Percentiles rank a stretch among this genome's conserved stretches.
These are phyloP conservation scores for Apolygus lucorum DNA, from an alignment of 1,140 invertebrate genomes.

Conservation along the genomic window DNA sequence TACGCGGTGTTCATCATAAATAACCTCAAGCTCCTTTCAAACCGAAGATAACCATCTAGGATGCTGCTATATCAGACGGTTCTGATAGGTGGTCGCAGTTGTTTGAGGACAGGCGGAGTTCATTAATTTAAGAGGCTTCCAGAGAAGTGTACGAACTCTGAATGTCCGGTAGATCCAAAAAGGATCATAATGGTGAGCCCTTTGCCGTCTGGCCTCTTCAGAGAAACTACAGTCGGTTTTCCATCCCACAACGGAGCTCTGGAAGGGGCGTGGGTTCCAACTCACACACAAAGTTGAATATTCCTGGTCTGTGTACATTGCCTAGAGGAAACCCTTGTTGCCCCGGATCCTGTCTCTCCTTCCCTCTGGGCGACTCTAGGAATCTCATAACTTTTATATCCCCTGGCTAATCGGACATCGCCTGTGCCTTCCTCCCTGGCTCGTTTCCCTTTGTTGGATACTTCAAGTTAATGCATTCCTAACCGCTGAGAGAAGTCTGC, in stretches of 20 bases:
- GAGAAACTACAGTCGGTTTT: too few species aligned
- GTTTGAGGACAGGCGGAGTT: not conserved
- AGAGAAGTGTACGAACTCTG: not conserved
- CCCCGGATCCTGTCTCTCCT: not conserved
- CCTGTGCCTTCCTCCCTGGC: not conserved
- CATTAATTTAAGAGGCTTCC: not conserved
- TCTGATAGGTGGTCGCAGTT: not conserved
- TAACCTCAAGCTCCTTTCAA: not conserved
- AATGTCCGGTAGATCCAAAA: not conserved
- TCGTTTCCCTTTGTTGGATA: conserved; percentile 13
- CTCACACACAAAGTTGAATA: conserved; percentile 16
- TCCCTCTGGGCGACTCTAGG: not conserved
- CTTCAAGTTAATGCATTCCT: conserved; percentile 16
- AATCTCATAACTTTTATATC: conserved; percentile 17
- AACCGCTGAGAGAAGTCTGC: not conserved
- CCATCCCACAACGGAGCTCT: not conserved
- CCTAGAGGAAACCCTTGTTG: not conserved
- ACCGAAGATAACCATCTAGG: not conserved
- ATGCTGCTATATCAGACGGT: not conserved
- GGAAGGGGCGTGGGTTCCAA: not conserved
- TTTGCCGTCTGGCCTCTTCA: not conserved
- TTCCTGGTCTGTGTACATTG: not conserved
- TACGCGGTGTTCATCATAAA: not conserved
- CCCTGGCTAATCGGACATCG: conserved; percentile 14
- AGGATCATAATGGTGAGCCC: not conserved